Conservation (phyloP, 2,113 vertebrate genomes). For the Delphinus delphis region DNA sequence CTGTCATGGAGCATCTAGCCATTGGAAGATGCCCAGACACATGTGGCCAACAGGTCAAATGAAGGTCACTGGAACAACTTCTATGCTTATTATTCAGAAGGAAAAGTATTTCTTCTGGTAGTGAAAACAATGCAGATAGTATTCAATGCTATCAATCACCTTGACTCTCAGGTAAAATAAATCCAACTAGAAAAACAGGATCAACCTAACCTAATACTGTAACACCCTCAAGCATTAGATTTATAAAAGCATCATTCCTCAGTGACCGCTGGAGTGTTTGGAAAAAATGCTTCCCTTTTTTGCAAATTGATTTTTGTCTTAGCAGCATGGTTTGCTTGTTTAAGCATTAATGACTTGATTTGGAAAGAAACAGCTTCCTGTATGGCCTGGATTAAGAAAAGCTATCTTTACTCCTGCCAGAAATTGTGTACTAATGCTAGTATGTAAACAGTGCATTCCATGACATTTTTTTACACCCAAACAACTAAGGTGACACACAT, state of each 20-base stretch:
- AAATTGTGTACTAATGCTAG: slow-evolving; percentile 55
- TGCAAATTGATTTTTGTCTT: slow-evolving; percentile 71
- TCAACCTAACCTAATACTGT: slow-evolving; percentile 63
- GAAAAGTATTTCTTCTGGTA: slow-evolving; percentile 36
- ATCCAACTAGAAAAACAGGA: slow-evolving; percentile 67
- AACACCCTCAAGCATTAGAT: slow-evolving; percentile 66
- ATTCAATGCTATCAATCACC: slow-evolving; percentile 45
- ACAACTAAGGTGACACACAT: slow-evolving; percentile 82
- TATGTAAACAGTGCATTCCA: slow-evolving; percentile 65
- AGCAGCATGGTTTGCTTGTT: slow-evolving; percentile 62
- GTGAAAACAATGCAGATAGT: slow-evolving; percentile 21
- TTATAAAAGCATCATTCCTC: slow-evolving; percentile 61
- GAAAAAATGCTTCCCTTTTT: slow-evolving; percentile 50
- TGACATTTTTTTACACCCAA: slow-evolving; percentile 74
- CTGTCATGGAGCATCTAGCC: background rate
- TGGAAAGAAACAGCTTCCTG: slow-evolving; percentile 68
- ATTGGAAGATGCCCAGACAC: slow-evolving; percentile 46
- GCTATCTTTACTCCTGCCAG: slow-evolving; percentile 55
- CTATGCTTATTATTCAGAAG: slow-evolving; percentile 33
- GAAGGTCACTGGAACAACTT: slow-evolving; percentile 10
- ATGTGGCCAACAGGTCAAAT: slow-evolving; percentile 45
- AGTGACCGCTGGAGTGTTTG: slow-evolving; percentile 47
- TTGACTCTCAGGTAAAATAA: slow-evolving; percentile 58
- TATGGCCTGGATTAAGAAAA: slow-evolving; percentile 59
- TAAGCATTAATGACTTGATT: slow-evolving; percentile 75